Conservation (phyloP, 2,888 invertebrate genomes). For the Auanema freiburgensis region DNA sequence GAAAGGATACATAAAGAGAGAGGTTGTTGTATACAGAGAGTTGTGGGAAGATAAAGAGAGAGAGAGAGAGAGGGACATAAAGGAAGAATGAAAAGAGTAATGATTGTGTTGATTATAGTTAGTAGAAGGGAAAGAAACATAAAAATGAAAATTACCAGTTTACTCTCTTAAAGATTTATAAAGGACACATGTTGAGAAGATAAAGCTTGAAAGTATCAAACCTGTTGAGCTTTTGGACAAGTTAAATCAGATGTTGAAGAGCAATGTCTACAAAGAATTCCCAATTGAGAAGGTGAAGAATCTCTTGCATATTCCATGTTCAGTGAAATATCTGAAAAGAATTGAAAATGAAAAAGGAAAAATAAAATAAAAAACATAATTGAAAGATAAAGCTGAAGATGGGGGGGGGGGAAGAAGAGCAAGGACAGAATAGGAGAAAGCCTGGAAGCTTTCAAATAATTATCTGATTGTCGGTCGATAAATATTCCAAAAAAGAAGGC, state of each 20-base stretch:
- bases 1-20: constrained; percentile 5
- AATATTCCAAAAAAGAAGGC: constrained; percentile 1
- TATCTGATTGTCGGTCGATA: background rate
- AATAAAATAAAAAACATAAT: too few species aligned
- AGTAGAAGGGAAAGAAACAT: constrained; percentile 6
- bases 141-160: constrained; percentile 11
- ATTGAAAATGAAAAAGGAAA: background rate
- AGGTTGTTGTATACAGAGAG: background rate
- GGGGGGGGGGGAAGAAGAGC: background rate
- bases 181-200: background rate
- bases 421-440: constrained; percentile 3
- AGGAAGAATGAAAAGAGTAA: background rate
- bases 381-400: background rate
- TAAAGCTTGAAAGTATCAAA: constrained; percentile 11
- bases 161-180: background rate
- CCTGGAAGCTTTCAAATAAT: background rate
- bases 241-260: constrained; percentile 35
- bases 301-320: constrained; percentile 15
- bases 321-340: background rate
- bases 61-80: background rate
- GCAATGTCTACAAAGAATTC: constrained; percentile 44
- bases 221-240: constrained; percentile 43
- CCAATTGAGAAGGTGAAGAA: constrained; percentile 31
- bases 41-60: background rate
- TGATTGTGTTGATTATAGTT: constrained; percentile 5